Base-by-base conservation (phyloP, 2,113 vertebrate genomes). In the Microcebus lehilahytsara region DNA sequence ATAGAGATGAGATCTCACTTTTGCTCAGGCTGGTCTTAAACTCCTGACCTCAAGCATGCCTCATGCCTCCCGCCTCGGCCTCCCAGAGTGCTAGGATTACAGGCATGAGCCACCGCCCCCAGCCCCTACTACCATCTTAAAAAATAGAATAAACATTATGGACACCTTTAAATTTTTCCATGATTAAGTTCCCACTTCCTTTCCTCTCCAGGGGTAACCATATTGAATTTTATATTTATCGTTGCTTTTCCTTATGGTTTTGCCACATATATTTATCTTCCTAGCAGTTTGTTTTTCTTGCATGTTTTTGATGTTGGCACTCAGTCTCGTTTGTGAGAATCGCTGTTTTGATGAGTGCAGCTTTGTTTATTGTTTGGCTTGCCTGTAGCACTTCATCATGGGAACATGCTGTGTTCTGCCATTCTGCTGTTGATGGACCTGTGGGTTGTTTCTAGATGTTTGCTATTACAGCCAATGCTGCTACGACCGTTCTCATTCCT, bases 211-310 rank as follows among this genome's bases (percentile, higher is more conserved):
- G 46, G 51, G 13, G 9, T 49, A 32, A 90, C 46, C 58, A 37
- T 77, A 40, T 58, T 42, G 17, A 77, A 72, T 93, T 80, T 93
- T 93, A 20, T 60, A 32, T 72, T 60, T 77, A 83, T 51, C 23
- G 11, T 75, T 91, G 69, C 92, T 67, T 83, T 79, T 88, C 64
- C 49, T 74, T 69, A 37, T 79, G 84, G 80, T 27, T 56, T 93
- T 79, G 74, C 71, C 75, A 91, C 32, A 19, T 64, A 12, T 51
- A 77, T 91, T 89, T 81, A 37, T 93, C 51, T 62, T 37, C 19
- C 30, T 75, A 14, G 22, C 27, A 32, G 46, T 77, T 80, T 93
- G 58, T 91, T 93, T 92, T 75, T 72, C 34, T 46, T 37, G 19
- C 56, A 1, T 51, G 34, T 40, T 77, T 89, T 53, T 78, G 69